These are phyloP conservation scores for Lissonota sp. DNA, from an alignment of 2,888 invertebrate genomes.

Conservation along the genomic window DNA sequence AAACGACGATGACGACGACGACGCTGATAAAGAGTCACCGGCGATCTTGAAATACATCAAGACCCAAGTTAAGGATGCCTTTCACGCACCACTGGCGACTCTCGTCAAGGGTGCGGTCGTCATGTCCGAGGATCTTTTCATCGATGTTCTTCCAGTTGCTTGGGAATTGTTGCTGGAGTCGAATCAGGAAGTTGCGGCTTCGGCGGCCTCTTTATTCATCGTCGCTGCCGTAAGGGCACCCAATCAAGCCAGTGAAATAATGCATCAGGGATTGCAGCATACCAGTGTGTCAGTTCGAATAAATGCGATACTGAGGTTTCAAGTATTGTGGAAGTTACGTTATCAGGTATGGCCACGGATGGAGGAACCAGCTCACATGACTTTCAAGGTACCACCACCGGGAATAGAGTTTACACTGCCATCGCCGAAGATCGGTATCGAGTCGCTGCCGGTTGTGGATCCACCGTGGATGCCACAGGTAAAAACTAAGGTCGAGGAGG, in stretches of 20 bases:
- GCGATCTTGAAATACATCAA: conserved; percentile 93
- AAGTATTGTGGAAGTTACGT: conserved; percentile 97
- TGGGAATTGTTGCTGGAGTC: conserved; percentile 97
- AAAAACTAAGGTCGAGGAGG: conserved; percentile 99
- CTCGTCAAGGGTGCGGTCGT: conserved; percentile 96
- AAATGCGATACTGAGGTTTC: conserved; percentile 93
- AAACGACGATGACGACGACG: conserved; percentile 81
- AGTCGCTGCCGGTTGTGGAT: conserved; percentile 97
- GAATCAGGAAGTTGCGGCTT: conserved; percentile 94
- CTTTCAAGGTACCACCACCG: conserved; percentile 99
- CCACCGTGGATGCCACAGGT: conserved; percentile 99
- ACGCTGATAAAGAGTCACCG: conserved; percentile 86
- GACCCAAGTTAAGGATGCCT: conserved; percentile 93
- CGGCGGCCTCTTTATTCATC: conserved; percentile 95
- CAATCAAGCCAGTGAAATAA: conserved; percentile 93
- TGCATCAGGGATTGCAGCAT: conserved; percentile 95
- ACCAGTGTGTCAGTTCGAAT: conserved; percentile 92
- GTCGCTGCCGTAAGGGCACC: conserved; percentile 97
- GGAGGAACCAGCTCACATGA: conserved; percentile 98
- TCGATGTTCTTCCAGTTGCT: conserved; percentile 95
- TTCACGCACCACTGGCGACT: conserved; percentile 94
- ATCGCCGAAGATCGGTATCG: conserved; percentile 99
- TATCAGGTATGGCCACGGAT: conserved; percentile 99
- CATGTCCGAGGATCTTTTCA: conserved; percentile 93
- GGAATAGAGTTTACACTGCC: conserved; percentile 99